phyloP scores from a whole-genome alignment of 2,797 vertebrate genomes.

The Saxicola maurus region DNA sequence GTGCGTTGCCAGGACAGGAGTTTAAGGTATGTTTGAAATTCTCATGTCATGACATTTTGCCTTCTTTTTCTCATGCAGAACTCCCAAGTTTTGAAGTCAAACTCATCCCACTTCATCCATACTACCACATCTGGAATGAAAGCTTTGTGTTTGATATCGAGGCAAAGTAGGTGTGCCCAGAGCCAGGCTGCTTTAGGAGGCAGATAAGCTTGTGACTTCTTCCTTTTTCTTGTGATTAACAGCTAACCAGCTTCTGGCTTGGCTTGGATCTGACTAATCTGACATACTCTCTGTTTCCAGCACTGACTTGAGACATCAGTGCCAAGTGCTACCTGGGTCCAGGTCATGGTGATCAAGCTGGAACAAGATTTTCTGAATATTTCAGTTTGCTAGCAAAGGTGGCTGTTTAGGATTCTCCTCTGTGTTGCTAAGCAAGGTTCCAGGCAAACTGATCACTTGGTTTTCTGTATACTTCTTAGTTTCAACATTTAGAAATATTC shows the following conservation, averaged over 20 bases:
- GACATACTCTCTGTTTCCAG: not conserved
- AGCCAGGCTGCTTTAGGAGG: not conserved
- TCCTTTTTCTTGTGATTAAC: not conserved
- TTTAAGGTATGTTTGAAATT: not conserved
- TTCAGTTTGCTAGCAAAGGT: not conserved
- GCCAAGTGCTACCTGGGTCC: not conserved
- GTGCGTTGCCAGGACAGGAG: not conserved
- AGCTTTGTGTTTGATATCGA: conserved; percentile 59
- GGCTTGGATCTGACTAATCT: not conserved
- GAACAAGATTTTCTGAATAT: not conserved
- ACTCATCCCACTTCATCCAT: conserved; percentile 53
- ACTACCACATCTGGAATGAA: conserved; percentile 47
- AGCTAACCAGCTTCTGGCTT: not conserved
- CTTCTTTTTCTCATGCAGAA: conserved; percentile 42
- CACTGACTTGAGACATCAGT: not conserved
- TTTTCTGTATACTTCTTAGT: not conserved
- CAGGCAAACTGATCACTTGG: not conserved
- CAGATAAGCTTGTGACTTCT: not conserved
- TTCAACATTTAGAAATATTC: not conserved
- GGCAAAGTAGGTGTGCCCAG: conserved; percentile 58
- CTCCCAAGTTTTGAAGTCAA: conserved; percentile 73
- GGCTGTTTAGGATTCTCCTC: not conserved
- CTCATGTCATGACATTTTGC: rapidly evolving
- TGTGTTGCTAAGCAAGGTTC: not conserved
- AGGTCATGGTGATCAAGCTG: not conserved